A percentile compares a stretch with the other conserved stretches of the same genome.
Evolutionary conservation across 2,888 invertebrate species (phyloP).

Genomic region (Pseudoips prasinana): DNA sequence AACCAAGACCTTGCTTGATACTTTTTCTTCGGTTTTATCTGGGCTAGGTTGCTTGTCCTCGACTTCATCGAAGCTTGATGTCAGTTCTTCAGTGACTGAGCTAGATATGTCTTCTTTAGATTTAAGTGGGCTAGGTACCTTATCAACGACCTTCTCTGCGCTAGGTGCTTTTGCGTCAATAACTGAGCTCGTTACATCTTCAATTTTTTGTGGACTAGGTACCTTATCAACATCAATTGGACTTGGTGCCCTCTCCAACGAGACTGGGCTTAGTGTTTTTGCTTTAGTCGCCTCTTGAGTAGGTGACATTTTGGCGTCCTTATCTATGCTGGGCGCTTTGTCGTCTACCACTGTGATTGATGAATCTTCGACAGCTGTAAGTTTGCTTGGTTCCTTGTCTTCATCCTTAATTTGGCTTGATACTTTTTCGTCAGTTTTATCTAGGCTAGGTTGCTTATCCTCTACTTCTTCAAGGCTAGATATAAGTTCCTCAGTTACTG

Average conservation of each 20-base stretch:
- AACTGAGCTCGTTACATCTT: neutral
- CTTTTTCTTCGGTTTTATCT: neutral
- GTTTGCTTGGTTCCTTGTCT: slow-evolving; percentile 1
- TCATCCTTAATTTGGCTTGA: no score
- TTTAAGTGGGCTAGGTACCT: neutral
- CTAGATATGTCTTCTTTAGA: no score
- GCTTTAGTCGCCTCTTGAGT: neutral
- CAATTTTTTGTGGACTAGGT: neutral
- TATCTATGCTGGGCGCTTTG: neutral
- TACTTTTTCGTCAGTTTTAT: no score
- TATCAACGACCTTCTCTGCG: neutral
- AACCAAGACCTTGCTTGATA: neutral
- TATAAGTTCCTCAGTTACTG: no score
- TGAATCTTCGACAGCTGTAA: neutral
- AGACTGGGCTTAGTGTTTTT: neutral
- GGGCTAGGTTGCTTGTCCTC: no score
- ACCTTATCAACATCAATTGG: neutral
- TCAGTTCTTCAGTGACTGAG: no score
- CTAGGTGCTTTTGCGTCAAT: neutral
- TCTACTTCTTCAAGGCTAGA: no score
- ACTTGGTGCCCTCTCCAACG: neutral
- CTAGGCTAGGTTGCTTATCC: slow-evolving; percentile 1
- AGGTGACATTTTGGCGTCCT: neutral
- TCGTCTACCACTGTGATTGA: neutral
- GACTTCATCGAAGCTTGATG: no score